Evolutionary conservation across 2,888 invertebrate species (phyloP), one percentile per base, ranked within the genome.

Genomic region (Nemapogon koenigi): DNA sequence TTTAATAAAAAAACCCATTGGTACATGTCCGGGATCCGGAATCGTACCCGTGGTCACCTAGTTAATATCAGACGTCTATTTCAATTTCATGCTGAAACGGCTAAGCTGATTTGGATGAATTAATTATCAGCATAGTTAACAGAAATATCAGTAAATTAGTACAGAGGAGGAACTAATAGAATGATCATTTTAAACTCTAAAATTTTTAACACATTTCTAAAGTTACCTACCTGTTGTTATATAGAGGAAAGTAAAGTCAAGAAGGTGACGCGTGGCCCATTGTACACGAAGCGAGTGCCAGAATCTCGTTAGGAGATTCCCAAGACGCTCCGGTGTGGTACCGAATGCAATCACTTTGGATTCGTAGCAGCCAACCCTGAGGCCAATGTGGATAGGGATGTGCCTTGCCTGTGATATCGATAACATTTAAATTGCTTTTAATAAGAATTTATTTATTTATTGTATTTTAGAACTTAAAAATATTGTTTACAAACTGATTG

Each of bases 311-410:
- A 33, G 19, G 33, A 19, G 33, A 19, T 14, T 19, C 33, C 33
- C 33, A 19, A 33, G 33, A 33, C 33, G 33, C 33, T 19, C 33
- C 33, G 33, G 33, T 33, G 19, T 19, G 33, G 33, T 19, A 33
- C 33, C 33, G 14, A 33, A 33, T 33, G 33, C 33, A 33, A 33
- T 33, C 33, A 33, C 33, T 33, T 31, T 33, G 33, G 33, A 33
- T 33, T 33, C 33, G 33, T 11, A 13, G 19, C 33, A 13, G 19
- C 33, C 33, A 19, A 16, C 33, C 33, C 33, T 33, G 13, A 19
- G 33, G 33, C 33, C 33, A 33, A 33, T 33, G n/a, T n/a, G 19
- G 33, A 33, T 19, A 33, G 33, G 16, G 19, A 19, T 19, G 33
- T 16, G 7, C 3, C n/a, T 14, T 31, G 2, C 15, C n/a, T n/a